These are phyloP conservation scores for Carduelis carduelis DNA, from an alignment of 2,797 vertebrate species.

Conservation along the genomic window DNA sequence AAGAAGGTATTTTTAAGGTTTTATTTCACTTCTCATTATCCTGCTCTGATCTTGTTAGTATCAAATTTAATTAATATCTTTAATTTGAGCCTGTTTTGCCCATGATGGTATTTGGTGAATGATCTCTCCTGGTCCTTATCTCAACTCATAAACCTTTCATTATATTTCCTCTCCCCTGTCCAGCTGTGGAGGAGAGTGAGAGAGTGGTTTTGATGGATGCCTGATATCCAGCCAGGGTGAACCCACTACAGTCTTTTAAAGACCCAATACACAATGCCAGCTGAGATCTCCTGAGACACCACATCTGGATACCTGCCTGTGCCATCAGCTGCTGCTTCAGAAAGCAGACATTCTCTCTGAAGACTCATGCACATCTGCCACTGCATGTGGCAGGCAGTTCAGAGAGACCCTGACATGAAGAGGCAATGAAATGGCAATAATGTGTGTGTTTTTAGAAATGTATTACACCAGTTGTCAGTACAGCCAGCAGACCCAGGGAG, in stretches of 20 bases:
- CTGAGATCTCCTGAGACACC: background rate
- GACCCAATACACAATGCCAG: background rate
- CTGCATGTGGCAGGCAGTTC: background rate
- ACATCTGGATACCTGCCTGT: background rate
- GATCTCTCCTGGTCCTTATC: background rate
- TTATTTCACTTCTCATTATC: background rate
- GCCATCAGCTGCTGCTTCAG: background rate
- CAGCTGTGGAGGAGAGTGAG: background rate
- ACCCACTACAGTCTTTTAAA: background rate
- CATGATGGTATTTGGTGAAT: background rate
- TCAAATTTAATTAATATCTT: background rate
- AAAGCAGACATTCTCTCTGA: background rate
- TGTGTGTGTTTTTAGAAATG: background rate
- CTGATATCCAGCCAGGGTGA: background rate
- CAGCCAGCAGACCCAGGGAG: background rate
- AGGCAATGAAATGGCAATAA: background rate
- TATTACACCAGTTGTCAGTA: background rate
- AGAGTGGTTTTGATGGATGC: background rate
- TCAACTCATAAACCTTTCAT: background rate
- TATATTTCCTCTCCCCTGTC: background rate
- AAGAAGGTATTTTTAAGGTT: background rate
- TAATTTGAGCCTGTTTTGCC: background rate
- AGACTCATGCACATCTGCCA: background rate
- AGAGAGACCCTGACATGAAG: background rate
- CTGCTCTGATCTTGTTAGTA: background rate